Conservation (phyloP, 1,140 invertebrate genomes). For the Drosophila orena region DNA sequence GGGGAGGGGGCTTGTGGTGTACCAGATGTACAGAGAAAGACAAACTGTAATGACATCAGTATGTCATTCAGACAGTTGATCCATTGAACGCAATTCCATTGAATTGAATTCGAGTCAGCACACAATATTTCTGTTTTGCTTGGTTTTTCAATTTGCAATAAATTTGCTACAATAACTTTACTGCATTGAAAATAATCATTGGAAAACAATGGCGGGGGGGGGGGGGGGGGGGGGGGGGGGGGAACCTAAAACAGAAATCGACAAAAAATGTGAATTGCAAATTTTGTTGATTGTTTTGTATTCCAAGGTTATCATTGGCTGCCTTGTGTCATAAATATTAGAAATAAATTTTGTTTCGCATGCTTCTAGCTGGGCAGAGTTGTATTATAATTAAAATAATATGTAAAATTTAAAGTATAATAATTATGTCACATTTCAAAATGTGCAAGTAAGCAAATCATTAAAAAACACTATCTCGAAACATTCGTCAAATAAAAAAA, state of each 20-base stretch:
- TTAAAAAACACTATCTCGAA: not conserved
- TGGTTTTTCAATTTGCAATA: slow-evolving; percentile 60
- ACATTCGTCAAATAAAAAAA: too few species aligned
- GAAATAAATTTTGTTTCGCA: slow-evolving; percentile 6
- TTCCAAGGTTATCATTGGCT: slow-evolving; percentile 27
- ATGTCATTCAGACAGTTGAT: slow-evolving; percentile 48
- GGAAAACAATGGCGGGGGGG: slow-evolving; percentile 1
- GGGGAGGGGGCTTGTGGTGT: not conserved
- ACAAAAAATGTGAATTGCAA: slow-evolving; percentile 49
- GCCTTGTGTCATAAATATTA: slow-evolving; percentile 11
- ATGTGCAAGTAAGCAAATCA: too few species aligned
- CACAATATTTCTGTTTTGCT: slow-evolving; percentile 34
- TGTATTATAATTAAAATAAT: not conserved
- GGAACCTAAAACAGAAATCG: slow-evolving; percentile 15
- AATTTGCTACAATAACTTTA: slow-evolving; percentile 52
- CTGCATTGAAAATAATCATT: slow-evolving; percentile 29
- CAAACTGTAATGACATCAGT: slow-evolving; percentile 69
- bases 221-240: too few species aligned
- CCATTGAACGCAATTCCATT: slow-evolving; percentile 44
- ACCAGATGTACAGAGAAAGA: slow-evolving; percentile 9
- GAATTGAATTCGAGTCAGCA: slow-evolving; percentile 62
- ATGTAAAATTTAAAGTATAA: too few species aligned
- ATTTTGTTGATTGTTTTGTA: slow-evolving; percentile 34
- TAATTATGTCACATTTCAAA: too few species aligned
- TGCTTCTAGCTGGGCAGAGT: not conserved